Evolutionary conservation across 1,140 invertebrate species (phyloP), one percentile per base, ranked within the genome.

Genomic region (Camponotus vicinus): DNA sequence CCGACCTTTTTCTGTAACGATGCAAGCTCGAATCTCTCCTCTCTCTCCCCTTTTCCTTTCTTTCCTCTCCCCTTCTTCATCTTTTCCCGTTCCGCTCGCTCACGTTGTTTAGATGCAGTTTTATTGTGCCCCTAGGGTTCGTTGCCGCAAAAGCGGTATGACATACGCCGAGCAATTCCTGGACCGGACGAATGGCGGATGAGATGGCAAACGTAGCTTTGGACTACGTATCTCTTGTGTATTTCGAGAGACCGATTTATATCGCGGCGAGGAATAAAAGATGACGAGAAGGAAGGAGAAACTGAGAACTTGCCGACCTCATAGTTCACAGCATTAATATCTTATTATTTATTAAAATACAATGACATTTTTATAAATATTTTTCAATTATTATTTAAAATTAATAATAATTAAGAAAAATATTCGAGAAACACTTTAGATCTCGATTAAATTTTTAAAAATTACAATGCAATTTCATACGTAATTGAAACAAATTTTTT

Each of bases 1-100:
- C 86, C 57, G 61, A 88, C 82, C 88, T 91, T 89, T 91, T 89
- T 82, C 75, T 45, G 89, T 90, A 93, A 92, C 89, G 90, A 92
- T 69, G 89, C 87, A 85, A 52, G 83, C 88, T 34, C 70, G 78
- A 67, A 85, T 88, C 82, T 87, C 59, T 70, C 84, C 78, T 69
- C 75, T 64, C n/a, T 40, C 75, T 69, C 52, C 18, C 21, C 52
- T 67, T 71, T 83, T 45, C 52, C 45, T 66, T 34, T 42, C 40
- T 66, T 49, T 64, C 63, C 79, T 18, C 37, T 11, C 15, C n/a
- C 15, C n/a, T 34, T 15, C 27, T 21, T 27, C 69, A 32, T 49
- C 18, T 57, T 27, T 8, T 40, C 21, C 45, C 18, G 15, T n/a
- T 18, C 45, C 32, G 27, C 13, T 49, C 13, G n/a, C 64, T 78